A percentile compares a stretch with the other conserved stretches of the same genome.
Conservation (phyloP, 2,113 vertebrate genomes). For the Diglossa brunneiventris region DNA sequence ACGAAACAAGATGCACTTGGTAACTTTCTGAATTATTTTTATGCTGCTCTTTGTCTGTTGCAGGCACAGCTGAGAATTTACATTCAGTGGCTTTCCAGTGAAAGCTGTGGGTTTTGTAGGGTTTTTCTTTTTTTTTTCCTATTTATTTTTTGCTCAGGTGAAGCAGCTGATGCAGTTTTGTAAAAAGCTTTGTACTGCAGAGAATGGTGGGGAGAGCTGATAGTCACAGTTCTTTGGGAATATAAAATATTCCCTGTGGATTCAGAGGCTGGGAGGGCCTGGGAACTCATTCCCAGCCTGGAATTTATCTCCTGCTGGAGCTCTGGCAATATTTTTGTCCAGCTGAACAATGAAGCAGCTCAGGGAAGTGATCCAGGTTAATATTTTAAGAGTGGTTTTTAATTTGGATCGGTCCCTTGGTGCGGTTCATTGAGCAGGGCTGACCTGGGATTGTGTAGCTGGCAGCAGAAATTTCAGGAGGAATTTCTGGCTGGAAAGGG, state of each 20-base stretch:
- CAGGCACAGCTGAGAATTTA: neutral
- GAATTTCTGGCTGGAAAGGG: rapidly evolving
- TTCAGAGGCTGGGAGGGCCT: neutral
- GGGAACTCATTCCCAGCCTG: neutral
- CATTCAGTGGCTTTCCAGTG: neutral
- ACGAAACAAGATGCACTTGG: neutral
- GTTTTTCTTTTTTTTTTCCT: neutral
- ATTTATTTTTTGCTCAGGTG: neutral
- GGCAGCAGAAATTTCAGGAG: neutral
- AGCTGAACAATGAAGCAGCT: neutral
- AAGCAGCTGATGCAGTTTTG: neutral
- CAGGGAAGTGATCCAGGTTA: neutral
- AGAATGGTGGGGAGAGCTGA: neutral
- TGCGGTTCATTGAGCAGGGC: neutral
- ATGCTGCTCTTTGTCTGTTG: neutral
- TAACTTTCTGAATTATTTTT: neutral
- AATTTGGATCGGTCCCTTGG: neutral
- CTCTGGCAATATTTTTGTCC: neutral
- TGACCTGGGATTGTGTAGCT: neutral
- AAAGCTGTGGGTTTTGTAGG: neutral
- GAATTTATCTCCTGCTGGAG: neutral
- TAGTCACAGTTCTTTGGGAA: neutral
- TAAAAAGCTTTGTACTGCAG: neutral
- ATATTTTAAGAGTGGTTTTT: neutral
- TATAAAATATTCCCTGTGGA: neutral